A percentile compares a stretch with the other conserved stretches of the same genome.
These are phyloP conservation scores for Equus przewalskii DNA, from an alignment of 2,113 vertebrate species.

Conservation along the genomic window DNA sequence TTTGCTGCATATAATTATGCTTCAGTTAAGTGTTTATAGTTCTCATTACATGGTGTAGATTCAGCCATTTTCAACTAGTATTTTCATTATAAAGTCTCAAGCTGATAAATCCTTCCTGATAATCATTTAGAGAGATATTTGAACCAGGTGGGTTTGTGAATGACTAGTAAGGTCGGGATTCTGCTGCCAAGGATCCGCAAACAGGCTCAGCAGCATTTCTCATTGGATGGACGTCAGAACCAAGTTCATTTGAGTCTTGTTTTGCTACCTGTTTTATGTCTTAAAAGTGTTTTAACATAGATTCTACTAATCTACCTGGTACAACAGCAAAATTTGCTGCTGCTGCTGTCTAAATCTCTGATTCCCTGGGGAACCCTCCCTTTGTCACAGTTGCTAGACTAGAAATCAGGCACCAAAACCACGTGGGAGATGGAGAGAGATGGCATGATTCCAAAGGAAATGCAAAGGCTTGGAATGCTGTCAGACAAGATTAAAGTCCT, in stretches of 20 bases:
- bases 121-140: neutral
- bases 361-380: neutral
- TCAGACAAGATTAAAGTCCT: neutral
- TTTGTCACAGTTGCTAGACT: neutral
- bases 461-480: neutral
- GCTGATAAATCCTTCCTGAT: neutral
- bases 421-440: neutral
- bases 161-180: neutral
- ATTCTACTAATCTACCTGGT: neutral
- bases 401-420: neutral
- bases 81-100: neutral
- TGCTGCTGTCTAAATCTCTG: neutral
- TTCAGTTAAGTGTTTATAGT: neutral
- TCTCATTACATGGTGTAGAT: neutral
- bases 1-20: neutral
- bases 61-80: neutral
- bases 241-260: neutral
- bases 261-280: neutral
- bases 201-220: neutral
- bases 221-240: neutral
- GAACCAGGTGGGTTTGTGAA: neutral
- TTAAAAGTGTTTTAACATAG: constrained; percentile 27
- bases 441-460: neutral
- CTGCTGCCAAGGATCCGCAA: neutral
- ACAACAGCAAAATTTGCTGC: neutral